Base-by-base conservation (phyloP, 1,140 invertebrate genomes). In the Drosophila mauritiana region DNA sequence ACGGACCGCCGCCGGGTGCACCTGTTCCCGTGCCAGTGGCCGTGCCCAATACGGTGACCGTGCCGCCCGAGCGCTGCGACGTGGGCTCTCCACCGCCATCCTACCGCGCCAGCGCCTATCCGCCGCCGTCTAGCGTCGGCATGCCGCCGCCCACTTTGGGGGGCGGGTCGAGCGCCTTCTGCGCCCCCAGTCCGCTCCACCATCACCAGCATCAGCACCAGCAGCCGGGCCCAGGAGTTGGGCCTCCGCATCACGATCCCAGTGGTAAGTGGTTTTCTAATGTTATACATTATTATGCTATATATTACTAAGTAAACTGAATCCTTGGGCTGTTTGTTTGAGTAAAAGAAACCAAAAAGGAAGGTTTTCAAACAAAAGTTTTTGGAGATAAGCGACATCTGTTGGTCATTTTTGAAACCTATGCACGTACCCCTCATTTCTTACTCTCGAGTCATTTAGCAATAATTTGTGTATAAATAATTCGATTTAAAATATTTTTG, bases 31-130 rank as follows among this genome's bases (percentile, higher is more conserved):
- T 67, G 3, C 36, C 67, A 0, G 63, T 69, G 15, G 67, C 74
- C 8, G 68, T 78, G 8, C 45, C 59, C 49, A 52, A 43, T 2
- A 37, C 59, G 7, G 59, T 53, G 1, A 39, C 37, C 4, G 67
- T 69, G 34, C 69, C 78, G 13, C 52, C 77, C 6, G 90, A 86
- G 40, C 90, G 90, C 8, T 91, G 90, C 15, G 90, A 91, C 51
- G 83, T 90, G 0, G 90, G 83, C 2, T 91, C 90, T 1, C 90
- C 90, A n/a, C 90, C 90, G 58, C 90, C 90, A 0, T 90, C 90
- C 27, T 91, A 91, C 64, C 78, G 90, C 2, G 80, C 90, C 12
- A 90, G 85, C 31, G 70, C 80, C 13, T 91, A 89, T 73, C 70
- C 75, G 20, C 82, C 79, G 17, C 70, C 81, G 5, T 52, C 75